These are phyloP conservation scores for Pagetopsis macropterus DNA, from an alignment of 2,797 vertebrate species.

Conservation along the genomic window DNA sequence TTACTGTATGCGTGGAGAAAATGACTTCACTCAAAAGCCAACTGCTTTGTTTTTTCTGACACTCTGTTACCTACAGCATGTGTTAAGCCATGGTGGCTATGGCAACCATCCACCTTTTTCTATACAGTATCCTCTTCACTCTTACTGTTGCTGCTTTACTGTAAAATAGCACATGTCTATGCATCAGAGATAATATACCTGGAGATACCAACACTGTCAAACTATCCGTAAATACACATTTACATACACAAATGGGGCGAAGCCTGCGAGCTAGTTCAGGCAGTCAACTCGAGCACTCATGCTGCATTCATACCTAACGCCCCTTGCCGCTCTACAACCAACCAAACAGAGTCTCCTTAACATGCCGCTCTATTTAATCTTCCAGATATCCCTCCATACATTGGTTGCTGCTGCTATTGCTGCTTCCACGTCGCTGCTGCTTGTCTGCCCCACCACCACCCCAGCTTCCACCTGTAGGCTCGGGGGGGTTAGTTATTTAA, in stretches of 20 bases:
- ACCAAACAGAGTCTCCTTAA: too few species aligned
- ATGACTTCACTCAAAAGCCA: background rate
- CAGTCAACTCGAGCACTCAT: too few species aligned
- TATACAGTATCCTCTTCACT: slow-evolving; percentile 5
- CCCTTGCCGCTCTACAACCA: too few species aligned
- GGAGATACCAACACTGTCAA: background rate
- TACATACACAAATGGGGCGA: background rate
- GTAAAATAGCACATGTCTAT: slow-evolving; percentile 1
- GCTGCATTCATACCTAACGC: too few species aligned
- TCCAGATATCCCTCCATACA: too few species aligned
- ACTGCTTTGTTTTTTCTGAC: slow-evolving; percentile 2
- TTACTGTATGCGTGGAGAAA: background rate
- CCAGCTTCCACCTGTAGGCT: too few species aligned
- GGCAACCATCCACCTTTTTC: slow-evolving; percentile 4
- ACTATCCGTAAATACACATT: background rate
- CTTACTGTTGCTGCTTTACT: slow-evolving; percentile 9
- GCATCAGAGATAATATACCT: slow-evolving; percentile 6
- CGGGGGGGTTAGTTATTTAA: too few species aligned
- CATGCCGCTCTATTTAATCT: too few species aligned
- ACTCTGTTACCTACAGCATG: background rate
- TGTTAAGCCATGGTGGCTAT: slow-evolving; percentile 3
- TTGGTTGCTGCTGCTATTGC: too few species aligned
- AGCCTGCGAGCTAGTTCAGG: too few species aligned
- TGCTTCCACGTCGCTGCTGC: too few species aligned
- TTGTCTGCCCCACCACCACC: too few species aligned